These are phyloP conservation scores for Nycticorax nycticorax DNA, from an alignment of 2,113 vertebrate genomes.

Conservation along the genomic window DNA sequence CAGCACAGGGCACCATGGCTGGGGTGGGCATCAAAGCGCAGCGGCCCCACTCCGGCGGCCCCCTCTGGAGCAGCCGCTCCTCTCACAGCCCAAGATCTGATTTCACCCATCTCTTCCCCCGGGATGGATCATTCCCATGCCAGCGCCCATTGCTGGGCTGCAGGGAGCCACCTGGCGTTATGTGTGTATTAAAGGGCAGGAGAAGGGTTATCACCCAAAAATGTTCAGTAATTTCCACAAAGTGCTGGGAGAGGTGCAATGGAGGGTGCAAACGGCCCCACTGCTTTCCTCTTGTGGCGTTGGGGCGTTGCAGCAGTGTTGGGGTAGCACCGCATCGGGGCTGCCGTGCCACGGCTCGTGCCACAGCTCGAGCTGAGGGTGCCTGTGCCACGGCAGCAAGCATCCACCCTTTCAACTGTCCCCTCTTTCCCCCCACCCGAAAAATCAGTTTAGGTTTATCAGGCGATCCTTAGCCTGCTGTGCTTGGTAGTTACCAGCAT, in stretches of 20 bases:
- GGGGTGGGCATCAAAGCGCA: rapidly evolving
- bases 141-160: rapidly evolving
- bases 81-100: background rate
- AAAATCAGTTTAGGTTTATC: conserved; percentile 7
- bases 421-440: background rate
- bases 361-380: rapidly evolving
- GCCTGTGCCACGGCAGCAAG: background rate
- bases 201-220: background rate
- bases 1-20: background rate
- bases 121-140: background rate
- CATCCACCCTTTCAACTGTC: background rate
- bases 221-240: background rate
- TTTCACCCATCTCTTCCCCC: background rate
- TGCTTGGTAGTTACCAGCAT: background rate
- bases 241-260: background rate
- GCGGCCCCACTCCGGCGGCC: too few relatives aligned
- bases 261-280: background rate
- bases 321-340: rapidly evolving
- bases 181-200: background rate
- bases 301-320: background rate
- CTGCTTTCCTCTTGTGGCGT: background rate
- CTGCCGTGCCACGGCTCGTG: background rate
- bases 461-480: background rate
- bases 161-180: background rate
- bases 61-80: background rate